A percentile compares a stretch with the other conserved stretches of the same genome.
phyloP scores from a whole-genome alignment of 2,113 vertebrate species.

The Syngnathoides biaculeatus region DNA sequence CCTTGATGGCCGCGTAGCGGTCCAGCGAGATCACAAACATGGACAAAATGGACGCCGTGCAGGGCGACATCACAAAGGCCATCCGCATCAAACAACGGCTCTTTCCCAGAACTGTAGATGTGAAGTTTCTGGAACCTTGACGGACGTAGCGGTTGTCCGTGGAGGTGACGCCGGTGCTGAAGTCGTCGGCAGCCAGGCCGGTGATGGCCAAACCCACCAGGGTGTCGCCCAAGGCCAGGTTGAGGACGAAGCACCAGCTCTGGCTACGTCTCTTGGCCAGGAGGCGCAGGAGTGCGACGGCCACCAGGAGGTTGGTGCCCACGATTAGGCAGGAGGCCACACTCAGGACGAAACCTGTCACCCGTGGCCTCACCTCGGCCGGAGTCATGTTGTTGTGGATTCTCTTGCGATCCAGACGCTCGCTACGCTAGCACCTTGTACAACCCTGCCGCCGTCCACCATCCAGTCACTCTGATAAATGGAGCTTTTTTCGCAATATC shows the following conservation, averaged over 20 bases:
- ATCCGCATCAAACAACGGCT: slow-evolving; percentile 78
- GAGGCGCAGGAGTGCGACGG: slow-evolving; percentile 66
- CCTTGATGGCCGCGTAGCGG: slow-evolving; percentile 86
- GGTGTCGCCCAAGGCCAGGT: slow-evolving; percentile 81
- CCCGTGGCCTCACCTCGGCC: neutral
- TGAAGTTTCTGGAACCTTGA: slow-evolving; percentile 1
- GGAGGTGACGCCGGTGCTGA: slow-evolving; percentile 41
- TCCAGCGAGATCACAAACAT: slow-evolving; percentile 85
- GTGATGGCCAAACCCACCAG: slow-evolving; percentile 80
- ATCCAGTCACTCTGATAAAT: neutral
- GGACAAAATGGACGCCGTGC: slow-evolving; percentile 83
- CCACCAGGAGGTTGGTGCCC: slow-evolving; percentile 76
- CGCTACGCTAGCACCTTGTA: slow-evolving; percentile 17
- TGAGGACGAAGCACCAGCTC: slow-evolving; percentile 84
- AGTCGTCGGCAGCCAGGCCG: slow-evolving; percentile 75
- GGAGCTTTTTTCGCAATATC: neutral
- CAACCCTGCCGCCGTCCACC: neutral
- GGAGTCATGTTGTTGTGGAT: neutral
- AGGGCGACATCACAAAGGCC: slow-evolving; percentile 79
- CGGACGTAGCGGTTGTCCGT: accelerated
- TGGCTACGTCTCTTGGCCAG: slow-evolving; percentile 74
- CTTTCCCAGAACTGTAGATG: slow-evolving; percentile 49
- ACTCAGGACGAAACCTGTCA: slow-evolving; percentile 74
- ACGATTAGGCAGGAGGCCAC: slow-evolving; percentile 80
- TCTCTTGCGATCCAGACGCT: neutral